phyloP scores from a whole-genome alignment of 2,113 vertebrate species.

The Halichoeres trimaculatus region DNA sequence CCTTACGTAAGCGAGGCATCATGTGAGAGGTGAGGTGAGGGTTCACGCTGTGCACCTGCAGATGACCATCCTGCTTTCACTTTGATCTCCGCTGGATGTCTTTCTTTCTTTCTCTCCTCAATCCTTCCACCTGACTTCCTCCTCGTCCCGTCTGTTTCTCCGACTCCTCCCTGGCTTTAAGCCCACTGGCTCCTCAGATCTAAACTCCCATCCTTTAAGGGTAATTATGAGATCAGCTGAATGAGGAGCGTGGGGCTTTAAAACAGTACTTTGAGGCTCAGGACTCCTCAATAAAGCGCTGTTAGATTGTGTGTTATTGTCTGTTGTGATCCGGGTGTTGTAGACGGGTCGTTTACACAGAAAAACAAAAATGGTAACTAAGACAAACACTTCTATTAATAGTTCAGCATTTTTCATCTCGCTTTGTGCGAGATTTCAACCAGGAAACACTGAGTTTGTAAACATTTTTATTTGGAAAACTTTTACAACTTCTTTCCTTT shows the following conservation, averaged over 20 bases:
- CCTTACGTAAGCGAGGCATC: slow-evolving; percentile 55
- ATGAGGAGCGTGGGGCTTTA: slow-evolving; percentile 56
- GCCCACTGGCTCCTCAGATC: slow-evolving; percentile 63
- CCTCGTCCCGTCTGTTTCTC: slow-evolving; percentile 10
- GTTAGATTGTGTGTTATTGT: slow-evolving; percentile 55
- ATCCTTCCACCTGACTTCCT: slow-evolving; percentile 55
- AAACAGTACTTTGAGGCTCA: slow-evolving; percentile 69
- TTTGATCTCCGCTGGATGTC: slow-evolving; percentile 69
- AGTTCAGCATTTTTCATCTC: not conserved
- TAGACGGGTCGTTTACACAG: slow-evolving; percentile 38
- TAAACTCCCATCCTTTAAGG: slow-evolving; percentile 58
- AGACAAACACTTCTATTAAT: slow-evolving; percentile 3
- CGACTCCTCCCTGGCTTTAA: slow-evolving; percentile 63
- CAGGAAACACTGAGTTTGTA: too few relatives aligned
- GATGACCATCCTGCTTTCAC: slow-evolving; percentile 29
- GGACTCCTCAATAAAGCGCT: slow-evolving; percentile 42
- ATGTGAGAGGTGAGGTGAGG: slow-evolving; percentile 66
- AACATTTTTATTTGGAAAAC: not conserved
- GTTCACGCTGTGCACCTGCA: slow-evolving; percentile 59
- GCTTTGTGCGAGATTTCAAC: too few relatives aligned
- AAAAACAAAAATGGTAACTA: slow-evolving; percentile 16
- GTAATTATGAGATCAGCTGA: slow-evolving; percentile 73
- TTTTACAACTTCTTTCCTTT: slow-evolving; percentile 15
- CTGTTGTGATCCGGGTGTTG: slow-evolving; percentile 41
- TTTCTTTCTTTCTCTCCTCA: slow-evolving; percentile 35